Conservation (phyloP, 1,140 invertebrate species). For the Drosophila virilis region DNA sequence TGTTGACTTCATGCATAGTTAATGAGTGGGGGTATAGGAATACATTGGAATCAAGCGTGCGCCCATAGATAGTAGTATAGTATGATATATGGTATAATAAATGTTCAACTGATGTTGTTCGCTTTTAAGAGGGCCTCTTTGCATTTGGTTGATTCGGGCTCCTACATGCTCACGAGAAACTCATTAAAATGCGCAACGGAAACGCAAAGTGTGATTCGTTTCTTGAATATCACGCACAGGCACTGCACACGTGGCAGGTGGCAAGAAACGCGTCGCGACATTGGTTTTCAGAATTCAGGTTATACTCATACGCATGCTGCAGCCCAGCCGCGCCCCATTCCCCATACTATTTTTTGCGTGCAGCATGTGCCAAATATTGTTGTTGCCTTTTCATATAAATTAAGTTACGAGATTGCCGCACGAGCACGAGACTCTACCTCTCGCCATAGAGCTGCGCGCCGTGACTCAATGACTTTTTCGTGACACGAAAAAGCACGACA, state of each 20-base stretch:
- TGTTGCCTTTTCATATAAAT: slow-evolving; percentile 46
- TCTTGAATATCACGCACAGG: slow-evolving; percentile 17
- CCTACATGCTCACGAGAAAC: slow-evolving; percentile 18
- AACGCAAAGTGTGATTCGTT: slow-evolving; percentile 37
- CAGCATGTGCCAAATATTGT: slow-evolving; percentile 51
- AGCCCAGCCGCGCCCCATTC: slow-evolving; percentile 8
- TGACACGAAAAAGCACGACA: neutral
- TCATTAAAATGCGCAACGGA: slow-evolving; percentile 58
- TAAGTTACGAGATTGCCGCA: slow-evolving; percentile 38
- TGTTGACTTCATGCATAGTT: too few species aligned
- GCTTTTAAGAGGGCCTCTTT: neutral
- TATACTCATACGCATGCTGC: slow-evolving; percentile 29
- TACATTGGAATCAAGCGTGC: too few species aligned
- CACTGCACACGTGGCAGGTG: slow-evolving; percentile 28
- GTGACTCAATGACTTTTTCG: neutral
- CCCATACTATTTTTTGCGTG: slow-evolving; percentile 30
- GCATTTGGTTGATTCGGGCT: neutral
- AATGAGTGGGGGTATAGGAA: too few species aligned
- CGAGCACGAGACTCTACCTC: neutral
- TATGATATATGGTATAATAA: neutral
- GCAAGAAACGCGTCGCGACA: slow-evolving; percentile 1
- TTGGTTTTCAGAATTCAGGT: slow-evolving; percentile 18
- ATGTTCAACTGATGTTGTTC: neutral
- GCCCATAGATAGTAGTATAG: too few species aligned
- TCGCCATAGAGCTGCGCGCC: neutral